phyloP scores from a whole-genome alignment of 2,888 invertebrate species.

The Agonopterix heracliana region DNA sequence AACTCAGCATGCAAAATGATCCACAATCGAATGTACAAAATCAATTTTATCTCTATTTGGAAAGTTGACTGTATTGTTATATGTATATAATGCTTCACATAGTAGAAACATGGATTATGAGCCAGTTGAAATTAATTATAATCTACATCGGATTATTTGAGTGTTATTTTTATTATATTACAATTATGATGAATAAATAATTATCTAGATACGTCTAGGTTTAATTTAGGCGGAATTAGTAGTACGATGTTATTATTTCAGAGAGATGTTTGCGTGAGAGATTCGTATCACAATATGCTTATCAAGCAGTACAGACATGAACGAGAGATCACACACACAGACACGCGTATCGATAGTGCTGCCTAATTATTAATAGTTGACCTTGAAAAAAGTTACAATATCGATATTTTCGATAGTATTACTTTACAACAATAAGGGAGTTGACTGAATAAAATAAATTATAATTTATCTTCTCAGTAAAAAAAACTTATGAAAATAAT shows the following conservation, averaged over 20 bases:
- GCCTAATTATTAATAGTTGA: neutral
- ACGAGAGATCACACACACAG: too few species aligned
- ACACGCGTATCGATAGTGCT: too few species aligned
- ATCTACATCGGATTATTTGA: conserved; percentile 23
- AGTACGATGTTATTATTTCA: conserved; percentile 50
- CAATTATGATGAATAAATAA: conserved; percentile 20
- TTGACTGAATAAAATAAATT: too few species aligned
- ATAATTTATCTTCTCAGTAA: too few species aligned
- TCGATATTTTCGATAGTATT: too few species aligned
- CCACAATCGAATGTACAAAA: conserved; percentile 8
- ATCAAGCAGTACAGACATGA: too few species aligned
- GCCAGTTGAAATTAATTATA: conserved; percentile 36
- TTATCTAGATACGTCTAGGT: conserved; percentile 54
- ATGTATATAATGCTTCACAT: conserved; percentile 67
- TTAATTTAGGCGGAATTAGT: conserved; percentile 63
- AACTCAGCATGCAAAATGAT: neutral
- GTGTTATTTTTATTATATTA: conserved; percentile 13
- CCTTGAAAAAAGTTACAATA: too few species aligned
- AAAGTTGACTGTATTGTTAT: conserved; percentile 49
- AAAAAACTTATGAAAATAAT: too few species aligned
- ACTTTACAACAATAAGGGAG: too few species aligned
- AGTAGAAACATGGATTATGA: conserved; percentile 24
- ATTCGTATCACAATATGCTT: conserved; percentile 13
- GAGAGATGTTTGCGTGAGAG: conserved; percentile 54
- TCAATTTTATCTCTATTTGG: conserved; percentile 5